Base-by-base conservation (phyloP, 2,888 invertebrate genomes). In the Pyrrhosoma nymphula region DNA sequence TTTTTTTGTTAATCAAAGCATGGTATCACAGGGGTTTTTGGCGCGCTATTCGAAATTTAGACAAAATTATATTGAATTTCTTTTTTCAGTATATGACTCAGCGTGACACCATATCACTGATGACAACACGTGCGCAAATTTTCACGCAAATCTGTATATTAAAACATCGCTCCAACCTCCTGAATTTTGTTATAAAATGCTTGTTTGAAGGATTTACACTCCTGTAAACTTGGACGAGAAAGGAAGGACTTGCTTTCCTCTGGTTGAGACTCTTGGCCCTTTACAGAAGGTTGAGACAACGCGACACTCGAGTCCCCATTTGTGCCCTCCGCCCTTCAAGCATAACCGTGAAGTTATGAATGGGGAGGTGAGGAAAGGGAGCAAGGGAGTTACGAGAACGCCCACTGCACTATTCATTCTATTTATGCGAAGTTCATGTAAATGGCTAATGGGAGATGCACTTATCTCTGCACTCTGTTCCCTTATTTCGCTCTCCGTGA, bases 391-490 rank as follows among this genome's bases (percentile, higher is more conserved):
- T 20, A 60, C 18, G 69, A 26, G 26, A 23, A 69, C 69, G 69
- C 69, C 69, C 12, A 12, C 69, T 47, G 60, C 60, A 60, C 12
- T 8, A 47, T 47, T 26, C 26, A 69, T 35, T 35, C 82, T 30
- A 82, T 82, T 82, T 82, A 82, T 82, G 82, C 82, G 82, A 82
- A 30, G 14, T 82, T 14, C 82, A 35, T 82, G 82, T 30, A 82
- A 82, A 82, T 82, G 82, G 82, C 30, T 35, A 35, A 82, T 30
- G 82, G 35, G 35, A 23, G 82, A 82, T 82, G 82, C 82, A 82
- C 82, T 82, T 82, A 30, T 82, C 82, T 82, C 30, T n/a, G n/a
- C n/a, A 30, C 35, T 16, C 82, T 26, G 20, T n/a, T 23, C 26
- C 69, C 47, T 47, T 47, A 47, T 47, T 47, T 23, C 26, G 69